Percentiles rank a stretch among this genome's conserved stretches.
phyloP scores from a whole-genome alignment of 92 coral and sea anemone genomes.

The Porites rus region DNA sequence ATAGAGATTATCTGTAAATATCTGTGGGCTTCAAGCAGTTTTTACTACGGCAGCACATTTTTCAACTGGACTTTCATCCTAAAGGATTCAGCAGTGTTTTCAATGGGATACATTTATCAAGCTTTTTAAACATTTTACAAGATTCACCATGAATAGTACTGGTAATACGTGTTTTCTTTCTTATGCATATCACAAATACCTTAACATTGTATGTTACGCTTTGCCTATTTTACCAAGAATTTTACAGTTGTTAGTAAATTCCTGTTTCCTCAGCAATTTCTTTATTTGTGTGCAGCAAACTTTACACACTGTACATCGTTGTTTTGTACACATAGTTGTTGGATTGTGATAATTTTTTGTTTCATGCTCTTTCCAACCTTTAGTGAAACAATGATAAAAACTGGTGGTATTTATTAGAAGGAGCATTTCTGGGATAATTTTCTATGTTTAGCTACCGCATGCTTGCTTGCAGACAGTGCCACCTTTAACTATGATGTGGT shows the following conservation, averaged over 20 bases:
- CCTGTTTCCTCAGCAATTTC: neutral
- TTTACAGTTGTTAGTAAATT: neutral
- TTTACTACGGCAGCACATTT: neutral
- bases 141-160: conserved; percentile 13
- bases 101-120: neutral
- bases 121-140: neutral
- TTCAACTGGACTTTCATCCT: no score
- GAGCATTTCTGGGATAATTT: no score
- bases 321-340: neutral
- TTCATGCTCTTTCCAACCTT: no score
- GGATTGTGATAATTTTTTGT: neutral
- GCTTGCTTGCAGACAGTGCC: no score
- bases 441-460: no score
- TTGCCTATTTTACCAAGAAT: no score
- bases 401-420: no score
- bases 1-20: conserved; percentile 12
- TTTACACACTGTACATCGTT: neutral
- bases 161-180: neutral
- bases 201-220: no score
- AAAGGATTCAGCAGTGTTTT: neutral
- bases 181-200: neutral
- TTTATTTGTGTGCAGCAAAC: neutral
- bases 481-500: no score
- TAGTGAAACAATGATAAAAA: no score
- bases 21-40: neutral